Percentiles rank a stretch among this genome's conserved stretches.
phyloP scores from a whole-genome alignment of 2,888 invertebrate genomes.

The Molorchus minor region DNA sequence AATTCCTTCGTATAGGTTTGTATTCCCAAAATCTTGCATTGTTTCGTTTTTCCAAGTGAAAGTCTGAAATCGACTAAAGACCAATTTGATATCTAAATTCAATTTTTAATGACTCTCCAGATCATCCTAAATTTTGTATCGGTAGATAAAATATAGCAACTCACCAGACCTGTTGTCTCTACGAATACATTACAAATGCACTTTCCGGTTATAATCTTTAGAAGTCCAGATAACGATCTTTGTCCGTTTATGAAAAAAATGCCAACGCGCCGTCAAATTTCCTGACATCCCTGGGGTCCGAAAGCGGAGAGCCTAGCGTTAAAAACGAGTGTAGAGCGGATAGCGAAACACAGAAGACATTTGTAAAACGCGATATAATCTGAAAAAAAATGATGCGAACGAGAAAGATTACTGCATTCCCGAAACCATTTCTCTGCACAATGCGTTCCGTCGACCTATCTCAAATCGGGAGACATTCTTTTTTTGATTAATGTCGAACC shows the following conservation, averaged over 20 bases:
- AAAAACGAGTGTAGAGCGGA: constrained; percentile 26
- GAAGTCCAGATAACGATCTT: constrained; percentile 11
- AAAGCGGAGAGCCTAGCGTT: constrained; percentile 13
- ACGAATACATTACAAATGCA: too few relatives aligned
- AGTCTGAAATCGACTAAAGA: too few relatives aligned
- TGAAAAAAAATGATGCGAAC: constrained; percentile 38
- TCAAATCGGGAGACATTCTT: constrained; percentile 51
- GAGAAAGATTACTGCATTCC: constrained; percentile 37
- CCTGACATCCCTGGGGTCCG: not conserved
- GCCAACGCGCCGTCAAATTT: constrained; percentile 8
- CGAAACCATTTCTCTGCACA: constrained; percentile 39
- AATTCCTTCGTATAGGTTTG: too few relatives aligned
- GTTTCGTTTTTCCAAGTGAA: too few relatives aligned
- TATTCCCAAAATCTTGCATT: too few relatives aligned
- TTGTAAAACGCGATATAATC: constrained; percentile 25
- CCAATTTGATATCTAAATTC: too few relatives aligned
- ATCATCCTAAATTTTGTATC: too few relatives aligned
- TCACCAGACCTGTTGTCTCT: too few relatives aligned
- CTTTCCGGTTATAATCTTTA: not conserved
- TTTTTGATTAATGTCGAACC: constrained; percentile 53
- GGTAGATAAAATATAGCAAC: too few relatives aligned
- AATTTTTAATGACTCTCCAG: too few relatives aligned
- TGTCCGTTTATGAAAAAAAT: constrained; percentile 12
- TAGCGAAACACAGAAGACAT: constrained; percentile 28
- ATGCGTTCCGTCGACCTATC: constrained; percentile 48